phyloP scores from a whole-genome alignment of 2,113 vertebrate genomes.

The Electrona antarctica region DNA sequence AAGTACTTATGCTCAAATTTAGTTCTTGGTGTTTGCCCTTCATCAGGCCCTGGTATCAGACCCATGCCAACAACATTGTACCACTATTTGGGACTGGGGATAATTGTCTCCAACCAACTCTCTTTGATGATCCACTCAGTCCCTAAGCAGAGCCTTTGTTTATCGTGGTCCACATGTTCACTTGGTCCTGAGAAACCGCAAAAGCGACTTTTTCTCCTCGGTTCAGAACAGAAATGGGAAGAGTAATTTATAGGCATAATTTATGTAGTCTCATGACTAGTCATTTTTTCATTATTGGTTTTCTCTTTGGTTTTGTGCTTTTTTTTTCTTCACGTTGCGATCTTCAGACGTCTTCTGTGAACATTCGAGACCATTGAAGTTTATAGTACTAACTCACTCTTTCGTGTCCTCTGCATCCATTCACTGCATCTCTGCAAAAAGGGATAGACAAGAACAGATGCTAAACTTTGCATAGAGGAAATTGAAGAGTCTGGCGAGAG shows the following conservation, averaged over 20 bases:
- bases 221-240: conserved; percentile 33
- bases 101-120: background rate
- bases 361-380: conserved; percentile 48
- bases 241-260: conserved; percentile 19
- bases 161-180: background rate
- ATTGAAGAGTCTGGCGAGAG: no score
- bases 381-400: conserved; percentile 1
- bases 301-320: conserved; percentile 50
- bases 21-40: background rate
- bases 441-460: conserved; percentile 5
- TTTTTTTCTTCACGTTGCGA: conserved; percentile 35
- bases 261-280: conserved; percentile 22
- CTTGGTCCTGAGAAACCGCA: conserved; percentile 54
- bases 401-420: conserved; percentile 14
- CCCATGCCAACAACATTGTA: conserved; percentile 19
- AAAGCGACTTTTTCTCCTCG: conserved; percentile 11
- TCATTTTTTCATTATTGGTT: conserved; percentile 8
- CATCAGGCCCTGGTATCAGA: background rate
- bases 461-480: no score
- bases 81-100: background rate
- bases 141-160: conserved; percentile 3
- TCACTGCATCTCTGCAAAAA: conserved; percentile 37
- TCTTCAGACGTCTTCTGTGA: conserved; percentile 30
- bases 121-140: conserved; percentile 16
- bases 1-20: background rate